phyloP scores from a whole-genome alignment of 1,140 invertebrate genomes.

The Brachionus paranguensis region DNA sequence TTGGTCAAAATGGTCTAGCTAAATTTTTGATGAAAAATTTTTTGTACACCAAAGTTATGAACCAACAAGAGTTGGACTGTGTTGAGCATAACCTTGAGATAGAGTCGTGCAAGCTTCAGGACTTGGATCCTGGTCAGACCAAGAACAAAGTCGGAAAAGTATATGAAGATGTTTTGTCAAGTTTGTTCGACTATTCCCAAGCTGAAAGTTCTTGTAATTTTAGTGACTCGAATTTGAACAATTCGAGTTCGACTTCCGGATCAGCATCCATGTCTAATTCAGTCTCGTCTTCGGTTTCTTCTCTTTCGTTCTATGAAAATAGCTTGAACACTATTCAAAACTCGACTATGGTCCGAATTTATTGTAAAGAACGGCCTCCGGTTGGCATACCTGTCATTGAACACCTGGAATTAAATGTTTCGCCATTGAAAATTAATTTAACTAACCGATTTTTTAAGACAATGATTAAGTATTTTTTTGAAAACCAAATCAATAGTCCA shows the following conservation, averaged over 20 bases:
- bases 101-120: constrained; percentile 16
- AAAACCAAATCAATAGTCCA: constrained; percentile 66
- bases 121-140: neutral
- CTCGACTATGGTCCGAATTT: constrained; percentile 29
- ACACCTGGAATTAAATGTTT: constrained; percentile 51
- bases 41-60: constrained; percentile 61
- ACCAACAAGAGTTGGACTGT: constrained; percentile 14
- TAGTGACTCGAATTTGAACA: neutral
- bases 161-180: neutral
- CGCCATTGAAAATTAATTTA: constrained; percentile 61
- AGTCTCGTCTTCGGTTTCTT: neutral
- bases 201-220: neutral
- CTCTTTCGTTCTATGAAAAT: neutral
- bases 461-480: constrained; percentile 96
- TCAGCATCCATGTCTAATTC: neutral
- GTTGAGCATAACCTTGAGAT: constrained; percentile 28
- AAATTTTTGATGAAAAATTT: constrained; percentile 93
- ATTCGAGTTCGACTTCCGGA: neutral
- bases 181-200: neutral
- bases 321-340: neutral
- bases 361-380: constrained; percentile 54
- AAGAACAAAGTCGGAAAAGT: neutral
- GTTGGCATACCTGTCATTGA: constrained; percentile 97
- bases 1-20: constrained; percentile 92
- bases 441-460: constrained; percentile 96